Evolutionary conservation across 2,113 vertebrate genomes (phyloP), one percentile per base, ranked within the genome.

Genomic region (Lasiurus borealis): DNA sequence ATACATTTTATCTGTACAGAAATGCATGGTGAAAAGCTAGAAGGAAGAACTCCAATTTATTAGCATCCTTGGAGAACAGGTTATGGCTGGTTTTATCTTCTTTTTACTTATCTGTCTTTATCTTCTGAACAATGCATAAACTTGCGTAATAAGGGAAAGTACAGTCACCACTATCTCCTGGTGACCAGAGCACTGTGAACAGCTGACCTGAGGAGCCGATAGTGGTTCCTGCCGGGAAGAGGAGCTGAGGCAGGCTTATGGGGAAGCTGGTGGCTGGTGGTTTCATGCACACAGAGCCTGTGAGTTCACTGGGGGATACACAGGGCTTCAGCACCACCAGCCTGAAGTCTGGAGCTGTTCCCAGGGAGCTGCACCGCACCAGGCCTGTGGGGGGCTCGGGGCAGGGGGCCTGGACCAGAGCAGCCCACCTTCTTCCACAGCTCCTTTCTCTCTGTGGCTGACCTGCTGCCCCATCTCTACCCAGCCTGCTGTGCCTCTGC

Each of bases 301-400:
- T 27, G 71, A 80, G 81, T 7, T 68, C 76, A 46, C 21, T 3
- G 34, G 2, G 40, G 73, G 48, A 36, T 48, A 6, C 54, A 31
- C 0, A 0, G n/a, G 31, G 44, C 15, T 50, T 90, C 40, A 50
- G 68, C 46, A 66, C 29, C 12, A 44, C 4, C 36, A n/a, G 10
- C 68, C 66, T 3, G 57, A 75, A 84, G 36, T 36, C 21, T 83
- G 62, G n/a, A 54, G 36, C 71, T 73, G 16, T 40, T 50, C 48
- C 12, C 5, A 1, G 40, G 4, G 50, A 34, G 23, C 66, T 92
- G 36, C 6, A 11, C 31, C 2, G 25, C 3, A 23, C 52, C 10
- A 5, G 44, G 77, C 25, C 21, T 44, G 85, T 36, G 59, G 29
- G n/a, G 59, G 29, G 36, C 40, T 40, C 40, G 64, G 64, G 18